Base-by-base conservation (phyloP, 1,140 invertebrate genomes). In the Aricia agestis region DNA sequence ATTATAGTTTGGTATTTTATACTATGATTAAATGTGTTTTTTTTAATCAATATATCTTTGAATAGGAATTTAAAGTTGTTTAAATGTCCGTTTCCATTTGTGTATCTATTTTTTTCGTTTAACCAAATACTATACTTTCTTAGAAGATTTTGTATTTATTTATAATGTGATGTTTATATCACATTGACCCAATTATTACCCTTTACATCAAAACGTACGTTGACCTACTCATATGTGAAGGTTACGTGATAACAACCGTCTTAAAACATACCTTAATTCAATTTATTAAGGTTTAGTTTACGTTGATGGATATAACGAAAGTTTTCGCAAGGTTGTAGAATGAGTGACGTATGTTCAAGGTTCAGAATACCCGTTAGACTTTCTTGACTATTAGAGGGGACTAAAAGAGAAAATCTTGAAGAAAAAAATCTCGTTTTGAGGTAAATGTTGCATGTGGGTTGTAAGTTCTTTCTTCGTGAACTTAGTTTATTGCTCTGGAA, bases 191-290 rank as follows among this genome's bases (percentile, higher is more conserved):
- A 72, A 77, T 74, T 74, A 72, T 70, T 65, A 76, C 59, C 66
- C 68, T 68, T 65, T 72, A 74, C 68, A 74, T 76, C 75, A 74
- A 71, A 74, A 68, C 77, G 76, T 80, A 84, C 82, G 72, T 84
- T 82, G 82, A 83, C 82, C 76, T 72, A 83, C 77, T 78, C 79
- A 83, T 77, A 78, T 80, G 77, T 82, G 79, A 81, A 84, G 84
- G 82, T 85, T 79, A 84, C 80, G 74, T 74, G 79, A 78, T 74
- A 72, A 18, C 66, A 41, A 25, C 52, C 31, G 68, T 66, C 31
- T 25, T n/a, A 81, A 72, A 72, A 70, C 70, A 68, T 71, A 19
- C 74, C 74, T 67, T 79, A 80, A 42, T 7, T n/a, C 7, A 10
- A 69, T 18, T 3, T 0, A 0, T 41, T 74, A 79, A 36, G 65